Evolutionary conservation across 1,140 invertebrate species (phyloP).

Genomic region (Lepidurus apus): DNA sequence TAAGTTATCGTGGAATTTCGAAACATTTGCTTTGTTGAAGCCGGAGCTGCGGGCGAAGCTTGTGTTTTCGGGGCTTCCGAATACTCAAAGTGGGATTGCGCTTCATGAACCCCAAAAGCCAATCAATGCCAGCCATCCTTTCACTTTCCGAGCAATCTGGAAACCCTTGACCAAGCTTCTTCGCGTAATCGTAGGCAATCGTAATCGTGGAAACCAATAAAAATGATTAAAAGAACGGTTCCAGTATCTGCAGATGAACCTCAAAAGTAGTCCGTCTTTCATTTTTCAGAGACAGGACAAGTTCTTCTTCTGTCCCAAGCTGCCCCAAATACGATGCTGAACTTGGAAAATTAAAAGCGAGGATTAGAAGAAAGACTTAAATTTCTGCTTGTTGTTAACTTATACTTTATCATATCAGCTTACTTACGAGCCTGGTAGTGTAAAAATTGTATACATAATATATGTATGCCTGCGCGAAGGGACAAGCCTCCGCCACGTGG

Average conservation of each 20-base stretch:
- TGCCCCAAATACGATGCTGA: background rate
- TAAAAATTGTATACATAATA: too few species aligned
- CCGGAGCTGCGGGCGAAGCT: conserved; percentile 43
- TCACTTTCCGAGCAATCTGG: conserved; percentile 41
- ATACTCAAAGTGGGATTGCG: conserved; percentile 43
- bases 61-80: conserved; percentile 45
- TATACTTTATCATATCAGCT: too few species aligned
- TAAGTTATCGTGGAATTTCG: conserved; percentile 43
- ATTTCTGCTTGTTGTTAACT: background rate
- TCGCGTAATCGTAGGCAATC: background rate
- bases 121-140: conserved; percentile 44
- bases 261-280: too few species aligned
- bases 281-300: too few species aligned
- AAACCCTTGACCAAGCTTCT: background rate
- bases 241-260: background rate
- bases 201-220: background rate
- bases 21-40: conserved; percentile 45
- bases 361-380: background rate
- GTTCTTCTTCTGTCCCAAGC: background rate
- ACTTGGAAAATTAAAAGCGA: background rate
- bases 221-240: background rate
- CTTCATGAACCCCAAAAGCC: conserved; percentile 45
- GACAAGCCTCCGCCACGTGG: too few species aligned
- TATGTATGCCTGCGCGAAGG: too few species aligned
- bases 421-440: background rate